Conservation (phyloP, 1,140 invertebrate species). For the Drosophila suzukii region DNA sequence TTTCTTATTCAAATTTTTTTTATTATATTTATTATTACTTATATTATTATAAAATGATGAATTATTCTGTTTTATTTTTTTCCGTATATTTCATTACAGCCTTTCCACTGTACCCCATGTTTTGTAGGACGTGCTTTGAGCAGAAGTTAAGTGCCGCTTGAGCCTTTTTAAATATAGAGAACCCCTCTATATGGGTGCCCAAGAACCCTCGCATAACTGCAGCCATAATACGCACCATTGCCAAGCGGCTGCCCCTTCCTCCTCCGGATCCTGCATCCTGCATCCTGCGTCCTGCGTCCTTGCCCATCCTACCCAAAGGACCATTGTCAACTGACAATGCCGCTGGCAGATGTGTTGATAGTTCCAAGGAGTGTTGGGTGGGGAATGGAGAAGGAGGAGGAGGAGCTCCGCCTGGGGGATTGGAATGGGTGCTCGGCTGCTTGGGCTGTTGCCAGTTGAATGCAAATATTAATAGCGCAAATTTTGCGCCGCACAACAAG, state of each 20-base stretch:
- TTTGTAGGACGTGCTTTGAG: slow-evolving; percentile 45
- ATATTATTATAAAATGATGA: too few species aligned
- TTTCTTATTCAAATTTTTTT: too few species aligned
- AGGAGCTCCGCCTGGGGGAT: slow-evolving; percentile 1
- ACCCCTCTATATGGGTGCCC: slow-evolving; percentile 20
- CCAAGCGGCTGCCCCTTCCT: slow-evolving; percentile 10
- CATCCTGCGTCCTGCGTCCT: background rate
- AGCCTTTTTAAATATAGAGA: slow-evolving; percentile 75
- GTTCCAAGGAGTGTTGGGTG: slow-evolving; percentile 33
- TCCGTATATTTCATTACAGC: background rate
- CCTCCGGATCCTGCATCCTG: background rate
- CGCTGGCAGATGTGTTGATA: slow-evolving; percentile 64
- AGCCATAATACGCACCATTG: slow-evolving; percentile 62
- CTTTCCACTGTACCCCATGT: slow-evolving; percentile 20
- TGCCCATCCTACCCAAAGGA: slow-evolving; percentile 12
- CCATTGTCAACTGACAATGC: slow-evolving; percentile 75
- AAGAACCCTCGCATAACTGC: slow-evolving; percentile 16
- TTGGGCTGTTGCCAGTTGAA: slow-evolving; percentile 69
- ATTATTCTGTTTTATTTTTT: too few species aligned
- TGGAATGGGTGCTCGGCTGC: background rate
- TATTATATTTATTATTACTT: too few species aligned
- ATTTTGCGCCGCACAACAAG: slow-evolving; percentile 72
- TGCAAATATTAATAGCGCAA: slow-evolving; percentile 80
- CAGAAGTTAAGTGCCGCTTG: slow-evolving; percentile 76
- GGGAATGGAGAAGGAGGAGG: background rate